These are phyloP conservation scores for Cherax quadricarinatus DNA, from an alignment of 1,140 invertebrate species.

Conservation along the genomic window DNA sequence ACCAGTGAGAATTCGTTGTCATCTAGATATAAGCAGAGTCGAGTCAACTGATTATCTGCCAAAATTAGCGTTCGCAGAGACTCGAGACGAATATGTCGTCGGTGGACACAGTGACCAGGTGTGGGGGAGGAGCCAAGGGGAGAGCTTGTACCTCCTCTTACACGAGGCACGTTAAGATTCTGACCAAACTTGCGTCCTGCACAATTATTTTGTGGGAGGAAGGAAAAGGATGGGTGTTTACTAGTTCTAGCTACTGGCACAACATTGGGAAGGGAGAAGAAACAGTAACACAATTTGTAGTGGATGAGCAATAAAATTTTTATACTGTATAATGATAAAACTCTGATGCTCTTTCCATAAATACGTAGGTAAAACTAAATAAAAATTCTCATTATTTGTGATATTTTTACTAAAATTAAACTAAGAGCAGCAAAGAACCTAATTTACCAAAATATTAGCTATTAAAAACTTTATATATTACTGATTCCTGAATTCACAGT, in stretches of 20 bases:
- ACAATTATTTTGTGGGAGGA: conserved; percentile 37
- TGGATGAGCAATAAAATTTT: background rate
- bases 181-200: conserved; percentile 57
- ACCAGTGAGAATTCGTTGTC: conserved; percentile 56
- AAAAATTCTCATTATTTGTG: background rate
- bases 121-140: conserved; percentile 56
- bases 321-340: background rate
- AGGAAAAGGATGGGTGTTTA: conserved; percentile 63
- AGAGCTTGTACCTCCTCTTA: conserved; percentile 58
- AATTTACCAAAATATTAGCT: too few relatives aligned
- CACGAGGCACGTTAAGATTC: conserved; percentile 38
- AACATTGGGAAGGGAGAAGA: conserved; percentile 26
- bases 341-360: background rate
- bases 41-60: conserved; percentile 88
- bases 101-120: conserved; percentile 83
- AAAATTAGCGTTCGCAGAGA: conserved; percentile 89
- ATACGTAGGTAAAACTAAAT: background rate
- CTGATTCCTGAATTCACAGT: too few relatives aligned
- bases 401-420: background rate
- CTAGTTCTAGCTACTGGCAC: conserved; percentile 50
- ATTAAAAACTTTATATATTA: too few relatives aligned
- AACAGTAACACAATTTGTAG: conserved; percentile 13
- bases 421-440: too few relatives aligned
- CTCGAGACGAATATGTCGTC: conserved; percentile 88
- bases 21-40: conserved; percentile 67